These are phyloP conservation scores for Cryptomyrus ogoouensis DNA, from an alignment of 2,113 vertebrate genomes.

Conservation along the genomic window DNA sequence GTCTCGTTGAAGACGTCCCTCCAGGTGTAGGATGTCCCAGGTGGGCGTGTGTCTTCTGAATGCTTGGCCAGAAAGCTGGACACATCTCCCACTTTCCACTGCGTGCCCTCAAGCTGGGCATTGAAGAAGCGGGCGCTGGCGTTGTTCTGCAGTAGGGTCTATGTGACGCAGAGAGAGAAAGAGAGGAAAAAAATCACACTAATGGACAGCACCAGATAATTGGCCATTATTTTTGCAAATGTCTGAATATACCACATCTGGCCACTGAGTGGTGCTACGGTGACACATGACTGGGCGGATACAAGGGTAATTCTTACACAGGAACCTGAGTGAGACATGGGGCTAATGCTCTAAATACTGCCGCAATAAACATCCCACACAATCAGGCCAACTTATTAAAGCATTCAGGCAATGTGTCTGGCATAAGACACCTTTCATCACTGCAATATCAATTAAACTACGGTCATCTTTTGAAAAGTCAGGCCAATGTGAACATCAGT, in stretches of 20 bases:
- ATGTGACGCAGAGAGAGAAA: constrained; percentile 16
- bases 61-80: constrained; percentile 72
- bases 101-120: constrained; percentile 58
- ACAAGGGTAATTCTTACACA: neutral
- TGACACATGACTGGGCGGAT: too few relatives aligned
- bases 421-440: neutral
- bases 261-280: neutral
- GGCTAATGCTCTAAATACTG: neutral
- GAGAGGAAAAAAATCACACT: neutral
- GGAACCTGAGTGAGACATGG: neutral
- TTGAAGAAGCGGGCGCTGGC: constrained; percentile 62
- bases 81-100: constrained; percentile 76
- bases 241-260: neutral
- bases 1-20: constrained; percentile 89
- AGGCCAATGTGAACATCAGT: neutral
- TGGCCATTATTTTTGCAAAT: neutral
- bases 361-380: neutral
- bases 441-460: neutral
- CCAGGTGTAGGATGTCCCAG: constrained; percentile 73
- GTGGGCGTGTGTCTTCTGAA: constrained; percentile 47
- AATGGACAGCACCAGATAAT: neutral
- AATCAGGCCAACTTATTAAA: neutral
- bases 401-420: neutral
- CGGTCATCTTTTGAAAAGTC: neutral
- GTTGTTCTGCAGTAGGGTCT: constrained; percentile 76